phyloP scores from a whole-genome alignment of 2,113 vertebrate species.

The Macrotis lagotis region DNA sequence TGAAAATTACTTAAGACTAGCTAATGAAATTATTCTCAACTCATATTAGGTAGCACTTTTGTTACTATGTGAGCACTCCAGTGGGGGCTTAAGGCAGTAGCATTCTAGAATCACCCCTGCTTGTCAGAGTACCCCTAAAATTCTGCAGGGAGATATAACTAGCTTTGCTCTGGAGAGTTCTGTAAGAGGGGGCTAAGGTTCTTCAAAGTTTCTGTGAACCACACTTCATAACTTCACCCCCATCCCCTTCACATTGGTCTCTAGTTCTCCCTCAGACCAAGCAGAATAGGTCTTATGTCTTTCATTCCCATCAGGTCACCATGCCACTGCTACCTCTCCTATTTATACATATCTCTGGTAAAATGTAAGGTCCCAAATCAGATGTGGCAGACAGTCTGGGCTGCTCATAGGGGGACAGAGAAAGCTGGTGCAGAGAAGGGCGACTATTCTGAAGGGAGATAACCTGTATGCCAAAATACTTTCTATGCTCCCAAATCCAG shows the following conservation, averaged over 20 bases:
- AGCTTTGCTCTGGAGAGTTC: background rate
- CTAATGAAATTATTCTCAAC: background rate
- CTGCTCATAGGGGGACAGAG: background rate
- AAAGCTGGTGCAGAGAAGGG: background rate
- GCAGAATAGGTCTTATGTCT: background rate
- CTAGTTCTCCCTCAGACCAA: background rate
- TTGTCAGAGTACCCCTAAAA: background rate
- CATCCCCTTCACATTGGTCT: background rate
- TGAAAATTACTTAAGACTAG: background rate
- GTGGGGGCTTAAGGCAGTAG: background rate
- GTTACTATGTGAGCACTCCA: background rate
- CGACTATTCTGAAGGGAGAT: background rate
- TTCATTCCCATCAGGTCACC: background rate
- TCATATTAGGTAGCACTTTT: background rate
- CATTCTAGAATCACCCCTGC: background rate
- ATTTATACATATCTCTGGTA: background rate
- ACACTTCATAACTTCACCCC: background rate
- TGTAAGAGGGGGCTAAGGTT: background rate
- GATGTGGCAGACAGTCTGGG: background rate
- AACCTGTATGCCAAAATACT: background rate
- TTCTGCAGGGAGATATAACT: background rate
- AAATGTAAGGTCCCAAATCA: too few relatives aligned
- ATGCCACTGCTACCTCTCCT: too few relatives aligned
- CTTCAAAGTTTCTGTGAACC: background rate
- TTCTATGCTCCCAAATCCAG: slow-evolving; percentile 26